Base-by-base conservation (phyloP, 2,797 vertebrate genomes). In the Bradypodion ventrale region DNA sequence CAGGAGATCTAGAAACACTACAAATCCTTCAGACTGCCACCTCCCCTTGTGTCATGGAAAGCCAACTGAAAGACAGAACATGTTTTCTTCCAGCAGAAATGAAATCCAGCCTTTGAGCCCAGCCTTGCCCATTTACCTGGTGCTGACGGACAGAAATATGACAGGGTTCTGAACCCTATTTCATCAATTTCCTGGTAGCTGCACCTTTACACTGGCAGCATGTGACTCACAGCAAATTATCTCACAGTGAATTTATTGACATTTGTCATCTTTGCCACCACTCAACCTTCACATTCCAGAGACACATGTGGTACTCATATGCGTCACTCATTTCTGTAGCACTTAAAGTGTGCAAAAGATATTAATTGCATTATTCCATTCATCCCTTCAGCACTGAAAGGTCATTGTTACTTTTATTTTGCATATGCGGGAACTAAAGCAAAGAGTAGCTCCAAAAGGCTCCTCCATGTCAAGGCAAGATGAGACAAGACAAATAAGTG, bases 161-260 rank as follows among this genome's bases (percentile, higher is more conserved):
- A 29, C 29, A 59, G 29, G 62, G 46, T 69, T 19, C 46, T 42
- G 49, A 79, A 29, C 44, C 35, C 16, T 1, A 1, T 65, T 44
- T 62, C 75, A 3, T 65, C 52, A 37, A 9, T 78, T 72, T 65
- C 32, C 19, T 65, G 4, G 32, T 27, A 27, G 13, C 19, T 44
- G 35, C 60, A 32, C 35, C 82, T 49, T 52, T 29, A 29, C 10
- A 35, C 25, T 27, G n/a, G n/a, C 42, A 75, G 60, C 32, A 40
- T 19, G 21, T n/a, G 46, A 19, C 92, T 85, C 85, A 78, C 82
- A 49, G 82, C 70, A 74, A 83, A 56, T 59, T 32, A 4, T 44
- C 37, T n/a, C n/a, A n/a, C n/a, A 23, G 27, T 42, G 27, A 59
- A 49, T 49, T 72, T 19, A 23, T 27, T 13, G 69, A 27, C 6